Base-by-base conservation (phyloP, 2,888 invertebrate genomes). In the Eristalis tenax region DNA sequence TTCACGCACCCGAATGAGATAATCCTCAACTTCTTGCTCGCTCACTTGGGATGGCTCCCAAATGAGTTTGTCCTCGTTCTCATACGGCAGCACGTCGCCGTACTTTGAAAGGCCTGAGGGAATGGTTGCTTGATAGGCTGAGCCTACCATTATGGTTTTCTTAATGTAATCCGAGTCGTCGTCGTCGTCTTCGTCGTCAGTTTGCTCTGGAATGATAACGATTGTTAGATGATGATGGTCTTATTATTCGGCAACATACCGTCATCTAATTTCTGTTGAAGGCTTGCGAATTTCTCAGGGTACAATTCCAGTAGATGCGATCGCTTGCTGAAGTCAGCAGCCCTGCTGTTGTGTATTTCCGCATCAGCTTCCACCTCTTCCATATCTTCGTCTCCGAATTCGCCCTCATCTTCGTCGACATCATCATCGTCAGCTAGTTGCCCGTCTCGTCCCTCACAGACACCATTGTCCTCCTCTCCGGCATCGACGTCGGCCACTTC, bases 21-120 rank as follows among this genome's bases (percentile, higher is more conserved):
- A 98, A 63, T 96, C 96, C 91, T 98, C 98, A 23, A 97, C 96
- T 82, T 95, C 94, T 61, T 94, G 94, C 91, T 96, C 96, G 43
- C 95, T 95, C 76, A 98, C 94, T 88, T 95, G 95, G 89, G 94
- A 95, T 0, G 99, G 98, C 91, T 98, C 97, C 99, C 99, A 99
- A 11, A 99, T 93, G 73, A 98, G 94, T 93, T 98, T 97, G 91
- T 99, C 99, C 91, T 98, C 98, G 94, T 98, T 98, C 93, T 98
- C 98, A 92, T 98, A 98, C 0, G 98, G 98, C 87, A 97, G 93
- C n/a, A 97, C 97, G 93, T 98, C 98, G 91, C 97, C 99, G 92
- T 99, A 99, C 91, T 96, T 96, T 90, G 97, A 97, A 22, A 99
- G 94, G 0, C 98, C 98, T 92, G 97, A 97, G 1, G 99, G 99